A percentile compares a stretch with the other conserved stretches of the same genome.
These are phyloP conservation scores for Axis porcinus DNA, from an alignment of 2,113 vertebrate species.

Conservation along the genomic window DNA sequence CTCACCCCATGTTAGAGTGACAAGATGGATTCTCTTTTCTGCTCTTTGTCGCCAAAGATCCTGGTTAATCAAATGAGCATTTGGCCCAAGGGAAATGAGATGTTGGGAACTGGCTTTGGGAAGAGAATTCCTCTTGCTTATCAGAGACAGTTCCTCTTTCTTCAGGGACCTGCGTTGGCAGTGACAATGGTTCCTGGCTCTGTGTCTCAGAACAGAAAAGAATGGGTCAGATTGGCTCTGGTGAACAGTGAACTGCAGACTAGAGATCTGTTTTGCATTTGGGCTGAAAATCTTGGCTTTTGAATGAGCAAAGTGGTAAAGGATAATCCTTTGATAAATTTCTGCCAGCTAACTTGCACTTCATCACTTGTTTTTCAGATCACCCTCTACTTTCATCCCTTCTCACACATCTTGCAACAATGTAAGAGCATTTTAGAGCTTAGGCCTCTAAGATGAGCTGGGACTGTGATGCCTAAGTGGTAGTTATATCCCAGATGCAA, in stretches of 20 bases:
- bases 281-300: background rate
- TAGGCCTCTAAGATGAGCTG: background rate
- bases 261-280: background rate
- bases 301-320: background rate
- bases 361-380: background rate
- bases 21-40: constrained; percentile 52
- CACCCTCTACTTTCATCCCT: background rate
- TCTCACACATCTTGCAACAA: background rate
- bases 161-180: background rate
- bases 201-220: background rate
- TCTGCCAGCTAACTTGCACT: background rate
- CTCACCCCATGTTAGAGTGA: constrained; percentile 6
- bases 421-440: background rate
- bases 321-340: background rate
- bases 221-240: background rate
- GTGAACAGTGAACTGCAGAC: background rate
- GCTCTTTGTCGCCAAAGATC: constrained; percentile 25
- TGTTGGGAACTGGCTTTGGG: background rate
- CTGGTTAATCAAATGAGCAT: constrained; percentile 45
- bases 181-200: background rate
- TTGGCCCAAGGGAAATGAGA: background rate
- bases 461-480: background rate
- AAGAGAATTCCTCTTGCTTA: background rate
- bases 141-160: constrained; percentile 18
- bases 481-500: background rate